phyloP scores from a whole-genome alignment of 2,113 vertebrate species.

The Protobothrops flavoviridis region DNA sequence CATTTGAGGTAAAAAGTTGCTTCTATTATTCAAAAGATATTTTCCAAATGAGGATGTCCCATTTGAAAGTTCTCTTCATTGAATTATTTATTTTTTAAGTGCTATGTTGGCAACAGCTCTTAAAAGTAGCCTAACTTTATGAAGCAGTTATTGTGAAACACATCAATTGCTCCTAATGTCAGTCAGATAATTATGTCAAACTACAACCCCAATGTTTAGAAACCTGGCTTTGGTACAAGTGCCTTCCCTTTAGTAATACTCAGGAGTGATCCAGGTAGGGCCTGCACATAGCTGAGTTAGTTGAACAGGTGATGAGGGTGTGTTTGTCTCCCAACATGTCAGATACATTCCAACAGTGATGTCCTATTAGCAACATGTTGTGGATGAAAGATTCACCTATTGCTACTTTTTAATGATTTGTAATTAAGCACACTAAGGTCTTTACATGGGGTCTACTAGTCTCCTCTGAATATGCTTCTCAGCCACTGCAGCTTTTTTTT shows the following conservation, averaged over 20 bases:
- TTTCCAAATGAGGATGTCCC: not conserved
- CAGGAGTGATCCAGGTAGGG: not conserved
- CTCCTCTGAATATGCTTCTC: not conserved
- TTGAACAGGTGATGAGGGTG: not conserved
- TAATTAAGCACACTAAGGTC: not conserved
- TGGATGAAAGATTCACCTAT: not conserved
- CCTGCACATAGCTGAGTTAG: not conserved
- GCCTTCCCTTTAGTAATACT: not conserved
- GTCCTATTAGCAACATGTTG: not conserved
- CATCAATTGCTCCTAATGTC: not conserved
- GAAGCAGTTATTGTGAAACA: constrained; percentile 1
- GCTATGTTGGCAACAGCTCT: constrained; percentile 19
- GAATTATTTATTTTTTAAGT: constrained; percentile 27
- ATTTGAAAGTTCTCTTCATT: not conserved
- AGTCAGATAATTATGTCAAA: not conserved
- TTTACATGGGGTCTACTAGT: not conserved
- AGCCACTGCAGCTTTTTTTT: not conserved
- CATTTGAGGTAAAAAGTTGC: not conserved
- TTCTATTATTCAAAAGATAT: constrained; percentile 3
- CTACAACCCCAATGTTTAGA: constrained; percentile 5
- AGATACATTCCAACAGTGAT: not conserved
- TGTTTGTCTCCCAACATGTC: not conserved
- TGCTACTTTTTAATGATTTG: not conserved
- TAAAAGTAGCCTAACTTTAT: constrained; percentile 19
- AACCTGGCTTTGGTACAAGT: not conserved